Conservation (phyloP, 35 echinoderm and acorn worm species). For the Ptychodera flava region DNA sequence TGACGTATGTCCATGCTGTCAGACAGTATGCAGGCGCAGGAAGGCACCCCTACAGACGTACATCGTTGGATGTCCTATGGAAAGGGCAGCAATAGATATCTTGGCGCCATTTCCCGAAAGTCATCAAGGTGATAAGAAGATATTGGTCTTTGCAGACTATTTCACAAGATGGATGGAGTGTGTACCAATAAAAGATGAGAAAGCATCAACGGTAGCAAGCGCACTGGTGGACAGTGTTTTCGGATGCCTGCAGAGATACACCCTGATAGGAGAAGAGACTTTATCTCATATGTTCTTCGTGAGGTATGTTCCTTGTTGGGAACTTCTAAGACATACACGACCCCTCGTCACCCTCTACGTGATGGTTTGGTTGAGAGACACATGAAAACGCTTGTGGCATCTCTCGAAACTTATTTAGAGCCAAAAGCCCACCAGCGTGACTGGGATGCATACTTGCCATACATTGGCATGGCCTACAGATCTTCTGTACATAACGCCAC, state of each 20-base stretch:
- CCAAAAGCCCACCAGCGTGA: conserved; percentile 34
- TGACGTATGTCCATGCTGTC: too few relatives aligned
- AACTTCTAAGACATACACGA: conserved; percentile 19
- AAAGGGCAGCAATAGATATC: conserved; percentile 30
- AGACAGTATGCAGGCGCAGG: too few relatives aligned
- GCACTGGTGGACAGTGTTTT: conserved; percentile 30
- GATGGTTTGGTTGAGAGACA: background rate
- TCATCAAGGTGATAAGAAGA: conserved; percentile 21
- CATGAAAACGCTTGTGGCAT: background rate
- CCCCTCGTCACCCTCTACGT: conserved; percentile 12
- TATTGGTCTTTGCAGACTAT: conserved; percentile 28
- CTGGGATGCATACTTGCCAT: conserved; percentile 34
- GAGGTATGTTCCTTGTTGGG: conserved; percentile 7
- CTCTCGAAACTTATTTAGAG: too few relatives aligned
- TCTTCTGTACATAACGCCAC: background rate
- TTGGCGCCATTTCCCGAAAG: conserved; percentile 28
- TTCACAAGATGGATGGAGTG: conserved; percentile 44
- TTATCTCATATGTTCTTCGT: background rate
- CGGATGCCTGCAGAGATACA: conserved; percentile 23
- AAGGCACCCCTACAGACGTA: conserved; percentile 5
- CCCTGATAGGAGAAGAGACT: conserved; percentile 23
- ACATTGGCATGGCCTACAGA: conserved; percentile 10
- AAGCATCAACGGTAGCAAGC: conserved; percentile 27
- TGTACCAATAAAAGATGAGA: conserved; percentile 12
- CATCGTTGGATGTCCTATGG: conserved; percentile 36